Base-by-base conservation (phyloP, 2,113 vertebrate species). In the Eleginops maclovinus region DNA sequence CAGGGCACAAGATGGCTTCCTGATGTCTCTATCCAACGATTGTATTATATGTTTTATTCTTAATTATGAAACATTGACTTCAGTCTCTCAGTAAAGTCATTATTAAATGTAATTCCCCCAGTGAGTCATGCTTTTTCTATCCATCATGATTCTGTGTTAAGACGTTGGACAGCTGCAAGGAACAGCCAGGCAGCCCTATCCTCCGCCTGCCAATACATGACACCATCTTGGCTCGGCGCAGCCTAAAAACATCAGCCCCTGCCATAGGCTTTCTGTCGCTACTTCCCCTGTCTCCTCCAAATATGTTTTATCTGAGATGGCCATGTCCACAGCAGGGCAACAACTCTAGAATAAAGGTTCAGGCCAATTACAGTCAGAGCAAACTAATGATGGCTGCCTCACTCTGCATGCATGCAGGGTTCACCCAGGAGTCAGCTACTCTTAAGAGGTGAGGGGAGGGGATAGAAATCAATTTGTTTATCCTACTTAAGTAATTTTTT, bases 121-220 rank as follows among this genome's bases (percentile, higher is more conserved):
- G 56, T 81, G 65, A 75, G 43, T 82, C 65, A 53, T 71, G 59
- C 54, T 55, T 9, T 44, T 56, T 74, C 47, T 63, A 46, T 75
- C 26, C 46, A 47, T 77, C 82, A 53, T 67, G 16, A 79, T 44
- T 89, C 60, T 72, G 43, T 83, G 66, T 75, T 56, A 60, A 72
- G 41, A 75, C 61, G 28, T 55, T 82, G 75, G 76, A 21, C 77
- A 84, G 81, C 87, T 82, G 63, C 53, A 7, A 36, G 54, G 74
- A 82, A 64, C 47, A 87, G 77, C 75, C 86, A 79, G 65, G 62
- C 86, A 86, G 61, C 2, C 24, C 31, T 40, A 10, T 43, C 6
- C 43, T 79, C 68, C 43, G 40, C 69, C 77, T 84, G 86, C 87
- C 89, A 87, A 87, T 58, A 70, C 72, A 71, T 74, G 81, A 87